Evolutionary conservation across 2,113 vertebrate genomes (phyloP), one percentile per base, ranked within the genome.

Genomic region (Lanius ludovicianus): DNA sequence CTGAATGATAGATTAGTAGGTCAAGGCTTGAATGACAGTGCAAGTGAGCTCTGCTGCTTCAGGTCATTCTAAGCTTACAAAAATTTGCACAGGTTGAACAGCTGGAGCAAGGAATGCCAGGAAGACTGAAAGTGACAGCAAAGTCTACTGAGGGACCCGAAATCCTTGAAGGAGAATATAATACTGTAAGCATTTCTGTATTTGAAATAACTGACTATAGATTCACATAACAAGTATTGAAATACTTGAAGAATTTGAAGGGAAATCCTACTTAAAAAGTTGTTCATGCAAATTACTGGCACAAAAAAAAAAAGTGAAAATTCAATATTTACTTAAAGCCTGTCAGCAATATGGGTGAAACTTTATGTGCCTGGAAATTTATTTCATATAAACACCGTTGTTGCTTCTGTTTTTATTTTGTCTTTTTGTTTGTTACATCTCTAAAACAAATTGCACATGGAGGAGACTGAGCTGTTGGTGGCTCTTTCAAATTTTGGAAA

Each of bases 21-120:
- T 89, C 28, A 37, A 12, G 41, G 35, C 76, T 87, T 89, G n/a
- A 59, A 84, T 88, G 47, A 50, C 57, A 59, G 0, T 78, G 44
- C 65, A 79, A 70, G 46, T 28, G 37, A 82, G 35, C 35, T 94
- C 30, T 91, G 37, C 39, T 81, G 44, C 41, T 82, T 85, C 31
- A 57, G 52, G 57, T 91, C 39, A 24, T 92, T 80, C 87, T 84
- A 71, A 90, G 14, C 39, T 70, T 94, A 22, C 62, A 41, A 49
- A 76, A 83, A 62, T 92, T 91, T 95, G 6, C 71, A 28, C 78
- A 97, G 99, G 60, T 99, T 56, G 98, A 99, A 49, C 98, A 98
- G 97, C 94, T 99, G 97, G 99, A 99, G 89, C 98, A 98, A 57
- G 99, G 99, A 52, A 97, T 97, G 68, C 99, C 99, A 8, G 99